A percentile compares a stretch with the other conserved stretches of the same genome.
Conservation (phyloP, 2,888 invertebrate genomes). For the Neoitamus cyanurus region DNA sequence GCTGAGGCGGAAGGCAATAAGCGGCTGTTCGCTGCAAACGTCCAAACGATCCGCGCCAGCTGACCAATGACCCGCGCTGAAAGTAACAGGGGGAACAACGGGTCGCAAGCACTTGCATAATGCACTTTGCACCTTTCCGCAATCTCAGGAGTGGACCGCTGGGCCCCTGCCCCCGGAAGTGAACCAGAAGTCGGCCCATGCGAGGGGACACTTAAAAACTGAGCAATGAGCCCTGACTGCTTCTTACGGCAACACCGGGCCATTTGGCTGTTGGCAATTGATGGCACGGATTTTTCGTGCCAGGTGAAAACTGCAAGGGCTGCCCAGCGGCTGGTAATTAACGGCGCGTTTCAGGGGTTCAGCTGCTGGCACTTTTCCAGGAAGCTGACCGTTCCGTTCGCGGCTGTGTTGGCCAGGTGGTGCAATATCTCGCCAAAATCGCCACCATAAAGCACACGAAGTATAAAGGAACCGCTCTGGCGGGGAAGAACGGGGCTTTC, state of each 20-base stretch:
- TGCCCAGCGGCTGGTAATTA: neutral
- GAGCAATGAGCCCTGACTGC: neutral
- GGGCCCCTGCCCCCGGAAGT: neutral
- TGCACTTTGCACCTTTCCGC: neutral
- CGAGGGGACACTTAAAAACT: neutral
- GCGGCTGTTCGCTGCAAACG: neutral
- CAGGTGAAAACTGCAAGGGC: neutral
- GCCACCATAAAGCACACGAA: neutral
- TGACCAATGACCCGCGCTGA: neutral
- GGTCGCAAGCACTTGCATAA: neutral
- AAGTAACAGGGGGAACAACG: neutral
- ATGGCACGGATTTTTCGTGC: neutral
- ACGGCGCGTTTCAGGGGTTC: neutral
- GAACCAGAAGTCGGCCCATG: neutral
- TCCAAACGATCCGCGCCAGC: neutral
- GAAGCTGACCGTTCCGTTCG: neutral
- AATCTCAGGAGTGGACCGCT: neutral
- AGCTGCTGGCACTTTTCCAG: neutral
- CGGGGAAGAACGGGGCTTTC: neutral
- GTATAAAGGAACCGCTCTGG: neutral
- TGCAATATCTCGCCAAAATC: neutral
- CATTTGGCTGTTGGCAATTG: neutral
- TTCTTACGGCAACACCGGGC: neutral
- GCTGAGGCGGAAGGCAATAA: neutral
- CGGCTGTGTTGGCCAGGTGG: neutral